Evolutionary conservation across 1,140 invertebrate species (phyloP).

Genomic region (Stratiolaelaps scimitus): DNA sequence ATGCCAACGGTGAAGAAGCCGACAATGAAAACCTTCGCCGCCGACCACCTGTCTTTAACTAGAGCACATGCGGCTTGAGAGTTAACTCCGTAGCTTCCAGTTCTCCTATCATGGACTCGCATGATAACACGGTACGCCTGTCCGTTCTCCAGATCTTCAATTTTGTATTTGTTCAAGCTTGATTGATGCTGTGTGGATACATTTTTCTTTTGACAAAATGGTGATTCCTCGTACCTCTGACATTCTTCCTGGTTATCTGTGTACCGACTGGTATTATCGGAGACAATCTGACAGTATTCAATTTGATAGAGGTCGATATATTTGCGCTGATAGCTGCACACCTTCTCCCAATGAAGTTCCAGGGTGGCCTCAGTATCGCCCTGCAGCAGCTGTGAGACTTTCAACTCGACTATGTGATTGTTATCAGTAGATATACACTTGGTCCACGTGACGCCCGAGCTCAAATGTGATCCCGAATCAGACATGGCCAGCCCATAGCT

Average conservation of each 20-base stretch:
- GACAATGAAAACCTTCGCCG: background rate
- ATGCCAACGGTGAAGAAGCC: no score
- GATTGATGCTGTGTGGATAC: no score
- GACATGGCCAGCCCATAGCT: background rate
- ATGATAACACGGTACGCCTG: background rate
- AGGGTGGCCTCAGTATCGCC: background rate
- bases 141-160: background rate
- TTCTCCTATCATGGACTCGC: background rate
- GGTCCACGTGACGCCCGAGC: background rate
- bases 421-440: background rate
- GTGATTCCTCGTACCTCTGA: background rate
- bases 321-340: background rate
- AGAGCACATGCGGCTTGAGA: background rate
- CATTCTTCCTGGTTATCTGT: constrained; percentile 12
- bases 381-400: background rate
- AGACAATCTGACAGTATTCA: background rate
- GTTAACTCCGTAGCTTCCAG: background rate
- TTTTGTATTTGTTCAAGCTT: background rate
- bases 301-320: background rate
- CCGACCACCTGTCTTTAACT: background rate
- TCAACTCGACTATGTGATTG: background rate
- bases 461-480: background rate
- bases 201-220: no score
- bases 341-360: background rate
- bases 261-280: no score